Evolutionary conservation across 1,140 invertebrate genomes (phyloP).

Genomic region (Nasonia longicornis): DNA sequence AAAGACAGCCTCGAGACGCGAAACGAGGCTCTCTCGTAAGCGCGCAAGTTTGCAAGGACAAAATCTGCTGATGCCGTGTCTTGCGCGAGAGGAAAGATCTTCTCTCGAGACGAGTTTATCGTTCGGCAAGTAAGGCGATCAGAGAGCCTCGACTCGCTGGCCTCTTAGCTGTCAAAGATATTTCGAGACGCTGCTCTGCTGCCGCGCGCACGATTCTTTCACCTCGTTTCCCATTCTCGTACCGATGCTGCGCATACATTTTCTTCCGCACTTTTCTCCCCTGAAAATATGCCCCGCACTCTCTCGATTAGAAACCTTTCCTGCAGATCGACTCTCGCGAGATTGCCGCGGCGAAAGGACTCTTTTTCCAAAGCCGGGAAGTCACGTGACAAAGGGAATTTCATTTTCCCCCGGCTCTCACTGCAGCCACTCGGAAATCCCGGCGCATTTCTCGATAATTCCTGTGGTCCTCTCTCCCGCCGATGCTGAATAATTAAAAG

Average conservation of each 20-base stretch:
- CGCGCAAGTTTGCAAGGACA: slow-evolving; percentile 40
- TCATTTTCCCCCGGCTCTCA: background rate
- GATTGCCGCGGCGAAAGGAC: background rate
- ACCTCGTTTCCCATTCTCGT: slow-evolving; percentile 15
- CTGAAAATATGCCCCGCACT: background rate
- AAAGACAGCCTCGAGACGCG: slow-evolving; percentile 18
- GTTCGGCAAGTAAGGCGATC: slow-evolving; percentile 38
- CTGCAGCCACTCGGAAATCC: background rate
- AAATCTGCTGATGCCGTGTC: slow-evolving; percentile 46
- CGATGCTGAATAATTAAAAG: background rate
- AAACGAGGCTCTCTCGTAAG: slow-evolving; percentile 15
- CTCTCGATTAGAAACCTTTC: background rate
- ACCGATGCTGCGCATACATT: background rate
- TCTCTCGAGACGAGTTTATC: slow-evolving; percentile 38
- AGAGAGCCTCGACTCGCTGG: slow-evolving; percentile 8
- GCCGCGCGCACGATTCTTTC: slow-evolving; percentile 16
- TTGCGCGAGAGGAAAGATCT: slow-evolving; percentile 27
- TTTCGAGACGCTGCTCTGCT: slow-evolving; percentile 21
- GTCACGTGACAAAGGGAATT: background rate
- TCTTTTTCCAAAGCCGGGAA: background rate
- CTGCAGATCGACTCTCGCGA: background rate
- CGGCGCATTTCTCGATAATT: background rate
- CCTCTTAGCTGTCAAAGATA: slow-evolving; percentile 45
- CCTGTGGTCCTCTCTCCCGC: background rate
- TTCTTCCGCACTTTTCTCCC: background rate